Evolutionary conservation across 2,797 vertebrate species (phyloP).

Genomic region (Sebastes paucispinis): DNA sequence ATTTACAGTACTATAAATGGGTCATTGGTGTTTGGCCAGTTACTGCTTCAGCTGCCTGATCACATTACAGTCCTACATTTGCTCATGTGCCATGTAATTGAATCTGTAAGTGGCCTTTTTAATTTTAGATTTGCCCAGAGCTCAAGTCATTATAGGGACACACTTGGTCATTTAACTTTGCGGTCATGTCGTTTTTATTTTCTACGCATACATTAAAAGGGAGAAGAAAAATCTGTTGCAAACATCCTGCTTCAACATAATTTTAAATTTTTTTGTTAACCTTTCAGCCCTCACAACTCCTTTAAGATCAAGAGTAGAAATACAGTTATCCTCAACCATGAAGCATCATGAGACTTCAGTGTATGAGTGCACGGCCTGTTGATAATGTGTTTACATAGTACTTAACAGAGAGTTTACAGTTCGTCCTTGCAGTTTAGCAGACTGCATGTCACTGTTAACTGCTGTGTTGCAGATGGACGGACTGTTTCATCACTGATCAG

Average conservation of each 20-base stretch:
- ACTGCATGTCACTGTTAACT: not conserved
- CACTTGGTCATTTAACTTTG: not conserved
- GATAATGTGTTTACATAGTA: not conserved
- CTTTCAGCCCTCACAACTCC: not conserved
- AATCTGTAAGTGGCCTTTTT: slow-evolving; percentile 15
- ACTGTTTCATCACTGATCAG: not conserved
- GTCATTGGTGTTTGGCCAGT: not conserved
- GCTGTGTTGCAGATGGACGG: not conserved
- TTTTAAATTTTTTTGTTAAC: not conserved
- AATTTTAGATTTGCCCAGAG: slow-evolving; percentile 25
- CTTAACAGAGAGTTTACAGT: not conserved
- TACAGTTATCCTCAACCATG: not conserved
- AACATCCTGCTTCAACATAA: not conserved
- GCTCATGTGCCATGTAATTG: not conserved
- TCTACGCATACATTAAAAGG: not conserved
- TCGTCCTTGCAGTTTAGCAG: not conserved
- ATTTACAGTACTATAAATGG: not conserved
- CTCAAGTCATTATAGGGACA: not conserved
- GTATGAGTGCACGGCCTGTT: not conserved
- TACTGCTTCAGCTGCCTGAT: not conserved
- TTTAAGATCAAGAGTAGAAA: not conserved
- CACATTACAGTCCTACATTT: slow-evolving; percentile 20
- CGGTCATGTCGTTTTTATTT: not conserved
- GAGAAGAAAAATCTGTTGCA: not conserved
- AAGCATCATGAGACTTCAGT: not conserved